Conservation (phyloP, 2,113 vertebrate genomes). For the Hippocampus abdominalis region DNA sequence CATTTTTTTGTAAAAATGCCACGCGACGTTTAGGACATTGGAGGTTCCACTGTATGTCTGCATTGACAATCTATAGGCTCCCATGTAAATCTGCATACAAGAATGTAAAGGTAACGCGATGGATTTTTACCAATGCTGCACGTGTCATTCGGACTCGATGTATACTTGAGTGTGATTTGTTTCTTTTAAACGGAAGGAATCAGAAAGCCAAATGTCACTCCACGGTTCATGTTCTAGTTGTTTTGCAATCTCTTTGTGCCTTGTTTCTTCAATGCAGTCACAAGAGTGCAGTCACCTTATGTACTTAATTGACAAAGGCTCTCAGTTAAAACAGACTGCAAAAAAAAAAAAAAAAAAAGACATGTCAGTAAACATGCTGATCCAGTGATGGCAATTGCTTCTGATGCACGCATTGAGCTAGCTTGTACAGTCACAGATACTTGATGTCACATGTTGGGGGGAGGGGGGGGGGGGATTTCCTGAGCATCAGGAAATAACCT, state of each 20-base stretch:
- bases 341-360: slow-evolving; percentile 46
- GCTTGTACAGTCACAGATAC: slow-evolving; percentile 62
- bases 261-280: slow-evolving; percentile 68
- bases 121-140: slow-evolving; percentile 38
- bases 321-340: slow-evolving; percentile 52
- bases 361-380: slow-evolving; percentile 40
- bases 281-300: slow-evolving; percentile 67
- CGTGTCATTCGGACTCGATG: slow-evolving; percentile 27
- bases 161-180: slow-evolving; percentile 23
- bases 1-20: not conserved
- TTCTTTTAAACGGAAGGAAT: not conserved
- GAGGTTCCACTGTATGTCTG: slow-evolving; percentile 45
- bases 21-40: not conserved
- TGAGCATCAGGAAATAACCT: slow-evolving; percentile 61
- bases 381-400: slow-evolving; percentile 64
- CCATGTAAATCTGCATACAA: not conserved
- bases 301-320: slow-evolving; percentile 54
- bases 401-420: slow-evolving; percentile 53
- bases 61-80: slow-evolving; percentile 69
- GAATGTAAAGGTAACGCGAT: slow-evolving; percentile 20
- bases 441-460: slow-evolving; percentile 57
- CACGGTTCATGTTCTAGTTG: slow-evolving; percentile 32
- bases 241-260: slow-evolving; percentile 59
- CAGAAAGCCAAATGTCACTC: slow-evolving; percentile 20
- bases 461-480: slow-evolving; percentile 24